Evolutionary conservation across 2,113 vertebrate species (phyloP).

Genomic region (Girardinichthys multiradiatus): DNA sequence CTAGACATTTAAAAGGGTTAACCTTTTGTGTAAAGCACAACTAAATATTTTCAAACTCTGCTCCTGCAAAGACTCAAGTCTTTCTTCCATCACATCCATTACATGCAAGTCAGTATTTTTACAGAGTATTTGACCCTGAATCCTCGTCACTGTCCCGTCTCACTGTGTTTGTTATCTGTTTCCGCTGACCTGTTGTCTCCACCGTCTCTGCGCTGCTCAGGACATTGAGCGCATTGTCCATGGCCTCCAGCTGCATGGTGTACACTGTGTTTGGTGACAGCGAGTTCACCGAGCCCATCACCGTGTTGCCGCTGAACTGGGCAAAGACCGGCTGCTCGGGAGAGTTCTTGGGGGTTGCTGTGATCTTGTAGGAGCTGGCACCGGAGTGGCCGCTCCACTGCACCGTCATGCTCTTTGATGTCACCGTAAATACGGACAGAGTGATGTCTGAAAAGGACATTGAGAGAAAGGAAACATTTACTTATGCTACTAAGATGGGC

Average conservation of each 20-base stretch:
- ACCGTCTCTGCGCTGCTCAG: conserved; percentile 71
- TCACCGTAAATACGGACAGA: conserved; percentile 78
- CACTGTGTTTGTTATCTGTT: not conserved
- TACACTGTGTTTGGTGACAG: conserved; percentile 81
- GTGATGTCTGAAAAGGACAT: conserved; percentile 63
- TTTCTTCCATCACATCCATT: too few relatives aligned
- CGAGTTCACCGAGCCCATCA: conserved; percentile 80
- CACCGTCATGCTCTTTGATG: conserved; percentile 81
- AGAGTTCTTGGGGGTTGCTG: conserved; percentile 73
- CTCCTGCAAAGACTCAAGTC: not conserved
- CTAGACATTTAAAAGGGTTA: too few relatives aligned
- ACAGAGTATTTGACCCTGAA: not conserved
- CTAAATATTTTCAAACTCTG: too few relatives aligned
- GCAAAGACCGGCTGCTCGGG: conserved; percentile 57
- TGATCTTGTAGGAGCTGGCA: conserved; percentile 82
- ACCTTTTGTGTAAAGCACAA: too few relatives aligned
- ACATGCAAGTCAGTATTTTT: not conserved
- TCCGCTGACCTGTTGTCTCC: conserved; percentile 73
- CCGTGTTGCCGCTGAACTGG: conserved; percentile 73
- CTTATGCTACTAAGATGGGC: not conserved
- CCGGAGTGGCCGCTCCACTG: conserved; percentile 71
- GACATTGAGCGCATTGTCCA: conserved; percentile 73
- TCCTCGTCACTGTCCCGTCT: not conserved
- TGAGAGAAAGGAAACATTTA: not conserved
- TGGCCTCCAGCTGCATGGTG: conserved; percentile 79